Evolutionary conservation across 2,797 vertebrate species (phyloP).

Genomic region (Mus caroli): DNA sequence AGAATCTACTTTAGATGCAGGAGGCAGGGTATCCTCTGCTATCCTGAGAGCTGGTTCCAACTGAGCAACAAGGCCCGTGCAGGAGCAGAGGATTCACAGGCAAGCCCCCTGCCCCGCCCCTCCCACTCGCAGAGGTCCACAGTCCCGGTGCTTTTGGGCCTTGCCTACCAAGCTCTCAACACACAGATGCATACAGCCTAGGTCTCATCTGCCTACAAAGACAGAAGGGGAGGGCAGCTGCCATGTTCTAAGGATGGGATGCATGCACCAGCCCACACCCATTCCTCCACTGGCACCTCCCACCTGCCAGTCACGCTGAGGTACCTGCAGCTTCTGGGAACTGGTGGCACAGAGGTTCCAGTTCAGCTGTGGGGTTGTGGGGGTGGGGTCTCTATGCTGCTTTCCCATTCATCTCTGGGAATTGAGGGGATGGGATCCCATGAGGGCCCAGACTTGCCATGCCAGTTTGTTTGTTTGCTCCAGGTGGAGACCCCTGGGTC

Average conservation of each 20-base stretch:
- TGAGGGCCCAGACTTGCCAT: neutral
- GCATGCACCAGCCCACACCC: neutral
- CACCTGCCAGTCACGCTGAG: neutral
- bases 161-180: neutral
- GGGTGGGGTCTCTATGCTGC: neutral
- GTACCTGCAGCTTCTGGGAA: neutral
- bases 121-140: neutral
- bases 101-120: neutral
- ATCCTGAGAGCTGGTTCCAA: conserved; percentile 4
- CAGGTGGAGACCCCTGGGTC: neutral
- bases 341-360: neutral
- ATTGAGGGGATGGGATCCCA: neutral
- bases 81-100: neutral
- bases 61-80: neutral
- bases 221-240: neutral
- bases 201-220: neutral
- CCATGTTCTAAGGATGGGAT: neutral
- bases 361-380: neutral
- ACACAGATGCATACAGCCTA: neutral
- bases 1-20: neutral
- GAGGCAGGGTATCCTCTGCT: conserved; percentile 32
- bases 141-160: neutral
- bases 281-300: neutral
- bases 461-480: neutral
- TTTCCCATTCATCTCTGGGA: neutral